Conservation (phyloP, 2,797 vertebrate genomes). For the Podarcis siculus region DNA sequence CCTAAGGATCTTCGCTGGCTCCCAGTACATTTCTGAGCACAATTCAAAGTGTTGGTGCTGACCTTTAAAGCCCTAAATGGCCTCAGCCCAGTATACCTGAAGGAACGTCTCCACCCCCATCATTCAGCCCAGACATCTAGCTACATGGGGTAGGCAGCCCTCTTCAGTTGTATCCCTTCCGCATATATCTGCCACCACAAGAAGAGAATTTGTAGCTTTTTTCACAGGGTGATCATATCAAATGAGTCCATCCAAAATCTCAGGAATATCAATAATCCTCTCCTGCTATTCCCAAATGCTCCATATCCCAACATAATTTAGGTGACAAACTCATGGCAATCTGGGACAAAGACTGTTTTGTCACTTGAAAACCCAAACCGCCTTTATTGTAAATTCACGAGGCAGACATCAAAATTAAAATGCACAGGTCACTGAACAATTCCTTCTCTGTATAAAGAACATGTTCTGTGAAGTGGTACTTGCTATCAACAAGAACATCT, state of each 20-base stretch:
- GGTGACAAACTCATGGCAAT: conserved; percentile 39
- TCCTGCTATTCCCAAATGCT: not conserved
- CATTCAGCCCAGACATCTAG: too few relatives aligned
- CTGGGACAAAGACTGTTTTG: conserved; percentile 52
- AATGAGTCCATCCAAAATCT: not conserved
- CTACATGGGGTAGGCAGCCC: too few relatives aligned
- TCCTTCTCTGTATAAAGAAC: conserved; percentile 68
- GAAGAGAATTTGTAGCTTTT: not conserved
- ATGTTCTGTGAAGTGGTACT: conserved; percentile 60
- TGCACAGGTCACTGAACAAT: conserved; percentile 66
- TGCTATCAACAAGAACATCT: conserved; percentile 65
- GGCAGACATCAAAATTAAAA: conserved; percentile 59
- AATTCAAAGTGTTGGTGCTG: too few relatives aligned
- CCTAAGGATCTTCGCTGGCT: too few relatives aligned
- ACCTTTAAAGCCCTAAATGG: too few relatives aligned
- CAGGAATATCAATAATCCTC: not conserved
- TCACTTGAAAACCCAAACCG: conserved; percentile 68
- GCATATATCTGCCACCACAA: not conserved
- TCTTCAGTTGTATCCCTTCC: too few relatives aligned
- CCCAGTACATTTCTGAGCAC: too few relatives aligned
- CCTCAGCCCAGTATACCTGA: too few relatives aligned
- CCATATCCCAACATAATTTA: conserved; percentile 43
- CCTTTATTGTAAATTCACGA: conserved; percentile 73
- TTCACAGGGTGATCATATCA: not conserved
- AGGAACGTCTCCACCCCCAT: too few relatives aligned